Percentiles rank a stretch among this genome's conserved stretches.
These are phyloP conservation scores for Phylloscopus trochilus DNA, from an alignment of 2,113 vertebrate species.

Conservation along the genomic window DNA sequence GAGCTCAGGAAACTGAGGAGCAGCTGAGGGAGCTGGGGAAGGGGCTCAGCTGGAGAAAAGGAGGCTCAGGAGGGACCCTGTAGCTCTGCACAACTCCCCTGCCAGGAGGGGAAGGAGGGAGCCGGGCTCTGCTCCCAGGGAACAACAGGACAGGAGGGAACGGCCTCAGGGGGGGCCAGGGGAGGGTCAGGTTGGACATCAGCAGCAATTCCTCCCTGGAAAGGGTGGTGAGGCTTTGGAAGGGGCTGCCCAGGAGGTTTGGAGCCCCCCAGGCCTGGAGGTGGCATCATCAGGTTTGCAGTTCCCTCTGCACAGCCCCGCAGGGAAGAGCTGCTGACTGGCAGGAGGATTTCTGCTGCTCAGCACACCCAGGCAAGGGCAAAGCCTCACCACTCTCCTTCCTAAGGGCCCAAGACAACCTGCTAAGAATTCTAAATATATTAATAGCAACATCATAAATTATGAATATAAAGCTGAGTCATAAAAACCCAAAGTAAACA, in stretches of 20 bases:
- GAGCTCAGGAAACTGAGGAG: neutral
- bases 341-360: neutral
- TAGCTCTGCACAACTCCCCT: neutral
- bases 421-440: neutral
- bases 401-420: neutral
- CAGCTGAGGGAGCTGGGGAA: neutral
- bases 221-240: neutral
- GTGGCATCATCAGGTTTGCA: neutral
- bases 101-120: neutral
- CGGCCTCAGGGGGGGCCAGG: accelerated
- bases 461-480: constrained; percentile 6
- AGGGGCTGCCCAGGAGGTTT: neutral
- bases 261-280: neutral
- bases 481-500: neutral
- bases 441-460: constrained; percentile 3
- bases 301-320: neutral
- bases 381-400: neutral
- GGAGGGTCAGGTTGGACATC: accelerated
- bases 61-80: neutral
- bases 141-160: neutral
- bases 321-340: neutral
- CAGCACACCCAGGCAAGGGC: neutral
- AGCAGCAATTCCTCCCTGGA: neutral
- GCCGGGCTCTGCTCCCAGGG: neutral
- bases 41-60: neutral